Evolutionary conservation across 30 jellyfish, hydroid and myxozoan genomes (phyloP), one percentile per base, ranked within the genome.

Genomic region (Nemopilema nomurai): DNA sequence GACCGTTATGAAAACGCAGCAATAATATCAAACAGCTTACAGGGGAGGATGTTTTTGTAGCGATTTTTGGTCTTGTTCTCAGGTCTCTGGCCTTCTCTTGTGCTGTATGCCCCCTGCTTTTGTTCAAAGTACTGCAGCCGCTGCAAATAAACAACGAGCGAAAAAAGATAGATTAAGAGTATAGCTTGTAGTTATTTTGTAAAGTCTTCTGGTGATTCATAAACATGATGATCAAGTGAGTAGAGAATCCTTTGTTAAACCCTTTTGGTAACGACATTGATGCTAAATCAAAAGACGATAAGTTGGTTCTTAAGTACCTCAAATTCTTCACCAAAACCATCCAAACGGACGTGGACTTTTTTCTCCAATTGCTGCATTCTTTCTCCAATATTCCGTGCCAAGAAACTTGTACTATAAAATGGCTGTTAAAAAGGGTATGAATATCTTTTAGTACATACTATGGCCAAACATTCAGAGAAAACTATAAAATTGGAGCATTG

Each of bases 391-490:
- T 94, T 77, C 69, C 97, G 74, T 49, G 97, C 98, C n/a, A 81
- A 22, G 67, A 93, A 93, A 84, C 98, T 93, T 52, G 98, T 88
- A 85, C 98, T 93, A 81, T 93, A 94, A 75, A 82, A 93, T 68
- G 98, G 98, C 98, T 93, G 68, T 16, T 50, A 70, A 57, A 66
- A 68, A n/a, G 25, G 76, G 25, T 19, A 19, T 28, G 72, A 16
- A 28, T 24, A 63, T n/a, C 16, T 26, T 26, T 41, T 13, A 13
- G 13, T 13, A 41, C 57, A 41, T 41, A n/a, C n/a, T n/a, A n/a
- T n/a, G n/a, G n/a, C n/a, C n/a, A n/a, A n/a, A n/a, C n/a, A n/a
- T n/a, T n/a, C n/a, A n/a, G n/a, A n/a, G n/a, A n/a, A n/a, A n/a
- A n/a, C n/a, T n/a, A n/a, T n/a, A n/a, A n/a, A n/a, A n/a, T n/a